phyloP scores from a whole-genome alignment of 1,140 invertebrate genomes.

The Panonychus citri region DNA sequence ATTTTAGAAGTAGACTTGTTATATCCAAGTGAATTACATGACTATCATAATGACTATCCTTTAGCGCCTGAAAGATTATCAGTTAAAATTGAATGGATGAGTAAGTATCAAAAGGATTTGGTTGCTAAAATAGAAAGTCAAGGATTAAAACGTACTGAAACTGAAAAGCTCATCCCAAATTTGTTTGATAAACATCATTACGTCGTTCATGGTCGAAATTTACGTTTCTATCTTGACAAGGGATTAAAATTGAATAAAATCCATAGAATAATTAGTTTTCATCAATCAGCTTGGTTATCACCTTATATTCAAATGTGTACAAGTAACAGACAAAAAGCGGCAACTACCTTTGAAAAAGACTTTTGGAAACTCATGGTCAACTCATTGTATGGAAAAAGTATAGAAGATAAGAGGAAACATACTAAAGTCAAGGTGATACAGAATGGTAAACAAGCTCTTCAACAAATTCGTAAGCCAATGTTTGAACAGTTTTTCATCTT shows the following conservation, averaged over 20 bases:
- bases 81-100: conserved; percentile 3
- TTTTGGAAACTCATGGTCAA: conserved; percentile 25
- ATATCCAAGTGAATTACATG: conserved; percentile 16
- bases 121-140: not conserved
- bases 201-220: conserved; percentile 27
- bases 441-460: conserved; percentile 17
- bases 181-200: conserved; percentile 19
- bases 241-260: conserved; percentile 27
- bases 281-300: conserved; percentile 27
- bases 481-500: conserved; percentile 19
- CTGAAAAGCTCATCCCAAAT: conserved; percentile 6
- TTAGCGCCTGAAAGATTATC: conserved; percentile 19
- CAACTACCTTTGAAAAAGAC: conserved; percentile 18
- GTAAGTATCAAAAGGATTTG: not conserved
- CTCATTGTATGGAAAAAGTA: conserved; percentile 26
- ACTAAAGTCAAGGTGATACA: conserved; percentile 22
- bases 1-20: conserved; percentile 17
- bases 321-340: conserved; percentile 13
- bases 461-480: conserved; percentile 21
- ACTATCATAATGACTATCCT: conserved; percentile 22
- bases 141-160: not conserved
- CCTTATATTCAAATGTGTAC: conserved; percentile 25
- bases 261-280: conserved; percentile 25
- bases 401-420: conserved; percentile 26
- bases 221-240: conserved; percentile 25